These are phyloP conservation scores for Buphagus erythrorhynchus DNA, from an alignment of 2,797 vertebrate species.

Conservation along the genomic window DNA sequence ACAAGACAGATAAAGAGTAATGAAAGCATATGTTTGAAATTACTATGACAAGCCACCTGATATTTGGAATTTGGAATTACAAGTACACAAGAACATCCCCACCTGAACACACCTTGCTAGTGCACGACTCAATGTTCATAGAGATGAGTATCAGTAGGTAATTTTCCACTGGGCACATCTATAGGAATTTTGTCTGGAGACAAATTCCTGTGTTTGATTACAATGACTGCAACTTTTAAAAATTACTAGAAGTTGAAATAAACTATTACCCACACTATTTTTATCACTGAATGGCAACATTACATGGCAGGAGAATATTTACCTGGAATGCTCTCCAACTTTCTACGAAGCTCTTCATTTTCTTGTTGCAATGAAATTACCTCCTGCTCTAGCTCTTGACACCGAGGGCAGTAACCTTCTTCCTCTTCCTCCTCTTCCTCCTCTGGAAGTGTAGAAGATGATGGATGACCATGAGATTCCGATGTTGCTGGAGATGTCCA, in stretches of 20 bases:
- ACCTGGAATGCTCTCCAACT: constrained; percentile 96
- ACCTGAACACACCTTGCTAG: neutral
- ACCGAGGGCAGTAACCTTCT: constrained; percentile 92
- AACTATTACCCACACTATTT: neutral
- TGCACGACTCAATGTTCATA: neutral
- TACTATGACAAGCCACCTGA: neutral
- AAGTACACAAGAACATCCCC: neutral
- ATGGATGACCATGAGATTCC: constrained; percentile 96
- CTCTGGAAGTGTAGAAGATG: constrained; percentile 94
- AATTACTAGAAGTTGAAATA: neutral
- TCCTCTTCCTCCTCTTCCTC: constrained; percentile 93
- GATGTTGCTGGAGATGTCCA: constrained; percentile 96
- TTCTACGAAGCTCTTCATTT: constrained; percentile 95
- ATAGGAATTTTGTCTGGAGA: neutral
- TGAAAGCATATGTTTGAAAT: neutral
- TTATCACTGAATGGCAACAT: neutral
- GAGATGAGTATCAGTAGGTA: neutral
- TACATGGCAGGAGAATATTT: neutral
- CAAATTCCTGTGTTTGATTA: neutral
- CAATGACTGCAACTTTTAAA: neutral
- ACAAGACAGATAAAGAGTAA: neutral
- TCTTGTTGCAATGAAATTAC: constrained; percentile 98
- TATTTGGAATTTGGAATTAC: neutral
- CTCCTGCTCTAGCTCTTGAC: constrained; percentile 96
- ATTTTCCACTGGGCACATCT: neutral